Percentiles rank a stretch among this genome's conserved stretches.
Evolutionary conservation across 2,113 vertebrate species (phyloP).

Genomic region (Girardinichthys multiradiatus): DNA sequence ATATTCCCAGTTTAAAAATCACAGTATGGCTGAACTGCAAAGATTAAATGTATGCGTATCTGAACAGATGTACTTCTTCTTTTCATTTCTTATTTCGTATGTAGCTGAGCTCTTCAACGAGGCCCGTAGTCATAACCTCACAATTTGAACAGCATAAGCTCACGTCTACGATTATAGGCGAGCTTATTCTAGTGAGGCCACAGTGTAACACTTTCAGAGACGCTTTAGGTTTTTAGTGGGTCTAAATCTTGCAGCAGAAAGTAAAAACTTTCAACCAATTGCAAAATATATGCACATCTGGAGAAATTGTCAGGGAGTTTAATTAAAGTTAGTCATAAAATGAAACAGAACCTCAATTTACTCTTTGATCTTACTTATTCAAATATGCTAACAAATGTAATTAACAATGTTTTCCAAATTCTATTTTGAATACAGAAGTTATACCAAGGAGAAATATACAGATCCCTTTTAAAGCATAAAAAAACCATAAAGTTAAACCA

Average conservation of each 20-base stretch:
- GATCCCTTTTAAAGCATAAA: neutral
- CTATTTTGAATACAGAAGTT: neutral
- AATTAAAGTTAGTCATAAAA: slow-evolving; percentile 15
- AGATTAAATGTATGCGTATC: too few species aligned
- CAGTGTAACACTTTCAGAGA: neutral
- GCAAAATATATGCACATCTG: neutral
- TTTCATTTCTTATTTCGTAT: neutral
- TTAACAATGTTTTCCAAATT: slow-evolving; percentile 9
- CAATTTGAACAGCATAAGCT: slow-evolving; percentile 10
- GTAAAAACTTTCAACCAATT: slow-evolving; percentile 2
- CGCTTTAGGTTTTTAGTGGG: neutral
- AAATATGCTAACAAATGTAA: slow-evolving; percentile 13
- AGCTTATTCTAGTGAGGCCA: neutral
- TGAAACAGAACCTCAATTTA: slow-evolving; percentile 10
- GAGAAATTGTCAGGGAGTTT: neutral
- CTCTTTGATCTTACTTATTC: slow-evolving; percentile 17
- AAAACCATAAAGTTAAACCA: neutral
- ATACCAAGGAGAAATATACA: neutral
- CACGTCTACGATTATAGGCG: slow-evolving; percentile 8
- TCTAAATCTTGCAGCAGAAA: neutral
- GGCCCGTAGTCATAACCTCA: slow-evolving; percentile 1
- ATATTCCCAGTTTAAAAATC: too few species aligned
- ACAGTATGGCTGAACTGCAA: too few species aligned
- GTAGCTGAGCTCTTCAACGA: slow-evolving; percentile 19
- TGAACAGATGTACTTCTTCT: neutral